Conservation (phyloP, 2,797 vertebrate species). For the Notamacropus eugenii region DNA sequence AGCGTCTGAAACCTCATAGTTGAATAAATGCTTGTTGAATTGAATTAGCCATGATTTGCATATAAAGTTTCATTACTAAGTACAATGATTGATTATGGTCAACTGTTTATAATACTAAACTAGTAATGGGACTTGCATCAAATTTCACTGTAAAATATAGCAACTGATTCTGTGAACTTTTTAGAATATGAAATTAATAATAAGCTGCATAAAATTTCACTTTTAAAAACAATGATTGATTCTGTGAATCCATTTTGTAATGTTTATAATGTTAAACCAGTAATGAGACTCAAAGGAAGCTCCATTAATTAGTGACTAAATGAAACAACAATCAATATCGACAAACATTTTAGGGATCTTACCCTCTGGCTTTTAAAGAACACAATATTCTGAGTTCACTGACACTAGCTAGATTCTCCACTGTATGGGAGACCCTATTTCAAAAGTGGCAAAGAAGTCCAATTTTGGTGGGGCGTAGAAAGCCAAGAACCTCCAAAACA, state of each 20-base stretch:
- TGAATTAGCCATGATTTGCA: neutral
- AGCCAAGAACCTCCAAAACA: slow-evolving; percentile 19
- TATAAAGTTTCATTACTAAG: slow-evolving; percentile 27
- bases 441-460: neutral
- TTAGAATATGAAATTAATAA: neutral
- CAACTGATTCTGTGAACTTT: neutral
- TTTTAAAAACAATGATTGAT: neutral
- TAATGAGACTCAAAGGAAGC: neutral
- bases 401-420: neutral
- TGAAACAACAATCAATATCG: neutral
- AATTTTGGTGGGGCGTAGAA: neutral
- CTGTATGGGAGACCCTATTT: neutral
- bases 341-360: slow-evolving; percentile 17
- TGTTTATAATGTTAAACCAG: neutral
- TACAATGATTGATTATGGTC: neutral
- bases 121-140: neutral
- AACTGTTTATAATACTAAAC: neutral
- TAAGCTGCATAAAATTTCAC: neutral
- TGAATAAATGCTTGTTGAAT: neutral
- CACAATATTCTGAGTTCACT: neutral
- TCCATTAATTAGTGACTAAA: slow-evolving; percentile 41
- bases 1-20: neutral
- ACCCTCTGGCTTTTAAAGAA: slow-evolving; percentile 37
- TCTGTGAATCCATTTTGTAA: neutral
- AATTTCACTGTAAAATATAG: neutral